Evolutionary conservation across 2,888 invertebrate genomes (phyloP).

Genomic region (Adelognathus sp.): DNA sequence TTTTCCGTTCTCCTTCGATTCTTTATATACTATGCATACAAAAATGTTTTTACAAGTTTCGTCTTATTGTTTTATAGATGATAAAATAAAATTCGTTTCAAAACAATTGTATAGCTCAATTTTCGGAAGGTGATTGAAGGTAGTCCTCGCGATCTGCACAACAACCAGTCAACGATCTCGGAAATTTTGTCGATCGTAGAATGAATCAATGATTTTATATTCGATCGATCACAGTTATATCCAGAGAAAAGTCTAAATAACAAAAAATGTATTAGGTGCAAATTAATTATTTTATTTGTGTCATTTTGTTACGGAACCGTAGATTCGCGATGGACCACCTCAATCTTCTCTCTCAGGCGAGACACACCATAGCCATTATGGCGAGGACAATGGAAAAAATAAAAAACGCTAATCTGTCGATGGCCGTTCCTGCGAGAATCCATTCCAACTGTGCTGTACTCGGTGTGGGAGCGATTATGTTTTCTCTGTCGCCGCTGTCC

Average conservation of each 20-base stretch:
- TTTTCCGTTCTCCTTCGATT: background rate
- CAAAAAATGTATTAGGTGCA: too few relatives aligned
- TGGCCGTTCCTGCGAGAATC: constrained; percentile 85
- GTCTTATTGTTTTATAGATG: background rate
- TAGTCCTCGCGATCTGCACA: too few relatives aligned
- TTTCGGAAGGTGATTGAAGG: too few relatives aligned
- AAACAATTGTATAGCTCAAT: constrained; percentile 5
- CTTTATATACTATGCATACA: background rate
- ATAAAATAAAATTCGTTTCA: background rate
- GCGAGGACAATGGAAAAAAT: constrained; percentile 83
- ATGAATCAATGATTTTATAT: too few relatives aligned
- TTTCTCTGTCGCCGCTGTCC: constrained; percentile 70
- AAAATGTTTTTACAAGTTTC: background rate
- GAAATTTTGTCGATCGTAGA: too few relatives aligned
- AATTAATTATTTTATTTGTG: too few relatives aligned
- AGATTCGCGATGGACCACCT: too few relatives aligned
- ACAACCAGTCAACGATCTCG: too few relatives aligned
- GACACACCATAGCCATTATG: constrained; percentile 82
- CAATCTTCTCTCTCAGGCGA: constrained; percentile 72
- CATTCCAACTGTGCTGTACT: constrained; percentile 83
- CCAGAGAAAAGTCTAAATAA: too few relatives aligned
- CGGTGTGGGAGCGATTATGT: constrained; percentile 67
- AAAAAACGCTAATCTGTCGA: constrained; percentile 85
- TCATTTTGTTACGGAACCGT: too few relatives aligned
- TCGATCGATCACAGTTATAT: background rate